phyloP scores from a whole-genome alignment of 2,888 invertebrate genomes.

The Pachliopta kotzebuea region DNA sequence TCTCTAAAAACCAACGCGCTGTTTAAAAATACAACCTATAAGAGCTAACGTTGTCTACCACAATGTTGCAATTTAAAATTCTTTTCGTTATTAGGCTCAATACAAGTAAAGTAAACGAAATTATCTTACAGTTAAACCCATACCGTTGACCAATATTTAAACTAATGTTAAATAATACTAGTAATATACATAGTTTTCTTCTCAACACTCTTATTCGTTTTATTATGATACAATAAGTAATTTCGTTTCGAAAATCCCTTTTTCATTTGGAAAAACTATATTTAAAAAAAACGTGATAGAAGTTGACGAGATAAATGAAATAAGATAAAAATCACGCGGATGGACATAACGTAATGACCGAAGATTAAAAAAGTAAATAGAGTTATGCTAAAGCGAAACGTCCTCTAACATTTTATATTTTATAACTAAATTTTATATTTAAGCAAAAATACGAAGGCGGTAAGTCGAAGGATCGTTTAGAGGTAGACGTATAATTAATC shows the following conservation, averaged over 20 bases:
- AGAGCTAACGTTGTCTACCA: not conserved
- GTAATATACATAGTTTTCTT: no score
- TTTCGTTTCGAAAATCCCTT: not conserved
- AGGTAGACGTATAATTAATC: constrained; percentile 57
- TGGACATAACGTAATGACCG: constrained; percentile 20
- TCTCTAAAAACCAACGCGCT: not conserved
- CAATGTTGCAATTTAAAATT: not conserved
- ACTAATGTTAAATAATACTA: no score
- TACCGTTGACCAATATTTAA: no score
- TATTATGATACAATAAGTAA: no score
- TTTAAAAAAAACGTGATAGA: not conserved
- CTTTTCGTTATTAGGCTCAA: no score
- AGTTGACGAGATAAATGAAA: constrained; percentile 15
- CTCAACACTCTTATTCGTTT: no score
- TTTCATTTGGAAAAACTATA: not conserved
- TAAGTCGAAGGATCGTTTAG: constrained; percentile 41
- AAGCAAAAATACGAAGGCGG: constrained; percentile 30
- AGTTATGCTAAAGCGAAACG: constrained; percentile 16
- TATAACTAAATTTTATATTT: constrained; percentile 28
- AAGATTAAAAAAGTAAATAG: constrained; percentile 28
- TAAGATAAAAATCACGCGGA: constrained; percentile 23
- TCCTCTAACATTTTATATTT: constrained; percentile 26
- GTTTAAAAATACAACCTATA: constrained; percentile 1
- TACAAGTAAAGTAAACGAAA: no score
- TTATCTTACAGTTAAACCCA: no score